Conservation (phyloP, 2,113 vertebrate species). For the Siniperca knerii region DNA sequence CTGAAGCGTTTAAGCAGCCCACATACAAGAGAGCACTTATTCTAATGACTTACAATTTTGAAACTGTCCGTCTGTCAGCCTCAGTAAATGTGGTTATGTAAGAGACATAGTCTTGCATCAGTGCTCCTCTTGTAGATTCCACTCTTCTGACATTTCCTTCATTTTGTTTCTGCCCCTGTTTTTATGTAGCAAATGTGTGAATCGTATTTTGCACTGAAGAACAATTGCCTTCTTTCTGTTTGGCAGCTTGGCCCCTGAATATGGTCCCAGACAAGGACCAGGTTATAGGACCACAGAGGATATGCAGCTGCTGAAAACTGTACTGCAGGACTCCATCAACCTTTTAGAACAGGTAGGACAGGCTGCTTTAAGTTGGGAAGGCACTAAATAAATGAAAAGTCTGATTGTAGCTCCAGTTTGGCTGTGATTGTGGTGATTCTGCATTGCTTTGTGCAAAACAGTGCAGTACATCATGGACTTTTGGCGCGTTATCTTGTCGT, state of each 20-base stretch:
- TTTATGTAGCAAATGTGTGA: slow-evolving; percentile 3
- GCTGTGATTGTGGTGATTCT: background rate
- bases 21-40: slow-evolving; percentile 34
- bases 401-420: background rate
- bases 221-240: background rate
- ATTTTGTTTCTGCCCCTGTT: background rate
- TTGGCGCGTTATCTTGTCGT: background rate
- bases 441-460: too few species aligned
- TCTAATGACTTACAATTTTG: slow-evolving; percentile 42
- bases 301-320: slow-evolving; percentile 84
- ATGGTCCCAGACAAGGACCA: slow-evolving; percentile 53
- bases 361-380: background rate
- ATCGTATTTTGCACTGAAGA: background rate
- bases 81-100: slow-evolving; percentile 35
- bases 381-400: background rate
- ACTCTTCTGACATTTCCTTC: background rate
- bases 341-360: slow-evolving; percentile 90
- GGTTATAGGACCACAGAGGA: slow-evolving; percentile 70
- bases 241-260: slow-evolving; percentile 71
- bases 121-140: background rate
- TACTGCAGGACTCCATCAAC: slow-evolving; percentile 93
- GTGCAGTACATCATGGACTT: background rate
- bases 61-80: slow-evolving; percentile 19
- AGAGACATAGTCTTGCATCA: slow-evolving; percentile 19
- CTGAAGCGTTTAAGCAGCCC: slow-evolving; percentile 21